Evolutionary conservation across 2,888 invertebrate genomes (phyloP).

Genomic region (Hylaea fasciaria): DNA sequence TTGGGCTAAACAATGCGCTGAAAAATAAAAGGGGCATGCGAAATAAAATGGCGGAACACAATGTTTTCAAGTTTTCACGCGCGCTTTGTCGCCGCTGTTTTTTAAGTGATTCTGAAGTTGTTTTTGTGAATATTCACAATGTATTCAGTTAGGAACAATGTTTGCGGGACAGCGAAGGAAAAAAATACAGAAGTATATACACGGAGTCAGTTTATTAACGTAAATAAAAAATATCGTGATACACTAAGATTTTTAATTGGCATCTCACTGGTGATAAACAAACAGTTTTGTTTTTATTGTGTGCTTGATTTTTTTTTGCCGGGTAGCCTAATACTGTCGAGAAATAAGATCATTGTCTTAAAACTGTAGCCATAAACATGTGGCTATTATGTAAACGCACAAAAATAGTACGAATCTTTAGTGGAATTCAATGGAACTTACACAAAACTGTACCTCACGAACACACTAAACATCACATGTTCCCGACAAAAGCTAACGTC

Average conservation of each 20-base stretch:
- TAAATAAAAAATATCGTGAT: no score
- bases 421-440: background rate
- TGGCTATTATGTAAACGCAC: background rate
- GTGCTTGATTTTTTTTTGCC: no score
- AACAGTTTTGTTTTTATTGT: no score
- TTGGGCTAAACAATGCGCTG: constrained; percentile 25
- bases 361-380: no score
- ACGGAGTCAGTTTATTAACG: no score
- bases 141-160: constrained; percentile 8
- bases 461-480: constrained; percentile 25
- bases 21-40: constrained; percentile 33
- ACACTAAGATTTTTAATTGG: no score
- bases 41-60: constrained; percentile 39
- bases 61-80: constrained; percentile 33
- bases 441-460: constrained; percentile 10
- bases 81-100: constrained; percentile 37
- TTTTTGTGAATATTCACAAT: constrained; percentile 27
- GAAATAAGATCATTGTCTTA: no score
- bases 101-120: constrained; percentile 30
- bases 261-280: no score
- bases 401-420: background rate
- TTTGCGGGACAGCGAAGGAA: no score
- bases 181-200: no score
- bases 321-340: no score
- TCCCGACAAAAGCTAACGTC: constrained; percentile 41